phyloP scores from a whole-genome alignment of 2,797 vertebrate genomes.

The Molossus molossus region DNA sequence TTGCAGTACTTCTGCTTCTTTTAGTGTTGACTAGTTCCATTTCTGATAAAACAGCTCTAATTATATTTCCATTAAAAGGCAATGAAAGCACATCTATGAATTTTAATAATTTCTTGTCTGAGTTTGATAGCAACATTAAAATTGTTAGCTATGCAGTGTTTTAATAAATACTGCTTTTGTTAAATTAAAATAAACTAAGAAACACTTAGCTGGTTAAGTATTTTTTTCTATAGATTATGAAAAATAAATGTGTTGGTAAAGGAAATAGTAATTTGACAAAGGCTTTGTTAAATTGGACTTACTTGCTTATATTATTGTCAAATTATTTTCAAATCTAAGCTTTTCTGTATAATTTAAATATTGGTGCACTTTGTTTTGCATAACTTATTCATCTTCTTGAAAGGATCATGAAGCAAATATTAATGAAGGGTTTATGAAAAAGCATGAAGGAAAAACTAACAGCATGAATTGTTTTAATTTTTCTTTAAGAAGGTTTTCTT shows the following conservation, averaged over 20 bases:
- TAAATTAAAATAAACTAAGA: conserved; percentile 77
- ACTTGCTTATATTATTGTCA: conserved; percentile 80
- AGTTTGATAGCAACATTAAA: conserved; percentile 77
- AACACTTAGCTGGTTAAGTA: conserved; percentile 68
- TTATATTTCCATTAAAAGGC: conserved; percentile 85
- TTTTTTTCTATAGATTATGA: conserved; percentile 60
- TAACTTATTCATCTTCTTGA: conserved; percentile 72
- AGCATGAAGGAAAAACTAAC: conserved; percentile 69
- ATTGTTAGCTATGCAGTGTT: conserved; percentile 65
- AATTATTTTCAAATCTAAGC: conserved; percentile 85
- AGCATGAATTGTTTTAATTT: conserved; percentile 63
- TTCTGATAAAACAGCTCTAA: conserved; percentile 83
- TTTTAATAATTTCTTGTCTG: conserved; percentile 84
- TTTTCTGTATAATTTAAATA: conserved; percentile 83
- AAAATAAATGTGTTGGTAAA: conserved; percentile 70
- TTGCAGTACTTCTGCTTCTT: conserved; percentile 75
- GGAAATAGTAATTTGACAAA: conserved; percentile 77
- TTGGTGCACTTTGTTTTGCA: conserved; percentile 71
- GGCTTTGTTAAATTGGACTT: conserved; percentile 77
- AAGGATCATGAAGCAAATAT: conserved; percentile 72
- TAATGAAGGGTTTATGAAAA: conserved; percentile 62
- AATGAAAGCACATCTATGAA: conserved; percentile 79
- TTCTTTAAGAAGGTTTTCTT: conserved; percentile 44
- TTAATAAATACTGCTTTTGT: conserved; percentile 83
- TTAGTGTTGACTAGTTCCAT: conserved; percentile 72